Conservation (phyloP, 2,888 invertebrate species). For the Homarus gammarus region DNA sequence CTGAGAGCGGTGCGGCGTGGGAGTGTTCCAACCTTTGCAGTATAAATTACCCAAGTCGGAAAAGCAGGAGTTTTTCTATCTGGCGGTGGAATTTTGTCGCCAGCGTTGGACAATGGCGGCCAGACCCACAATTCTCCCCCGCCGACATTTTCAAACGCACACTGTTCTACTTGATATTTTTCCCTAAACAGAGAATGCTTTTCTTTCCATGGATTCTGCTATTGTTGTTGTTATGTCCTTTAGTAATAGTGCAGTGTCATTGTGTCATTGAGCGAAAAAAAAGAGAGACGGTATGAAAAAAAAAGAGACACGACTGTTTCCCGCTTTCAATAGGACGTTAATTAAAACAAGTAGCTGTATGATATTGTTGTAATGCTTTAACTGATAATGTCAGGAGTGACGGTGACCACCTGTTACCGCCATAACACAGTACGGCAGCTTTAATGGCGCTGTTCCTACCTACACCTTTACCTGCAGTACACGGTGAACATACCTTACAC, state of each 20-base stretch:
- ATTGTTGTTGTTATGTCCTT: neutral
- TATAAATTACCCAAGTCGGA: neutral
- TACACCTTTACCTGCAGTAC: no score
- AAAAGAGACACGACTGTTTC: neutral
- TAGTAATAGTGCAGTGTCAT: neutral
- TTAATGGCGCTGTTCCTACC: neutral
- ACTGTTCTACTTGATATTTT: neutral
- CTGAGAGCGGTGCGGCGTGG: neutral
- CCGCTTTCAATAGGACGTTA: neutral
- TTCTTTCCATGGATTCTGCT: neutral
- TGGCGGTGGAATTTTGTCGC: neutral
- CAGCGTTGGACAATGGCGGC: neutral
- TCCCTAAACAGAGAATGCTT: neutral
- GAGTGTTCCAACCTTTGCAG: neutral
- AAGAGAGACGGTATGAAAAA: neutral
- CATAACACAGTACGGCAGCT: neutral
- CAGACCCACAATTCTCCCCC: neutral
- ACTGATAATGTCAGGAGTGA: neutral
- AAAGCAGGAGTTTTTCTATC: neutral
- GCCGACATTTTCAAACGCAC: neutral
- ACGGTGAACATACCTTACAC: no score
- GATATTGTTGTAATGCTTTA: neutral
- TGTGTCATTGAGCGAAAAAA: neutral
- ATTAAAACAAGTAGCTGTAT: neutral
- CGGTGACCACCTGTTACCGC: neutral